Percentiles rank a stretch among this genome's conserved stretches.
Conservation (phyloP, 30 jellyfish, hydroid and myxozoan genomes). For the Rhopilema esculentum region DNA sequence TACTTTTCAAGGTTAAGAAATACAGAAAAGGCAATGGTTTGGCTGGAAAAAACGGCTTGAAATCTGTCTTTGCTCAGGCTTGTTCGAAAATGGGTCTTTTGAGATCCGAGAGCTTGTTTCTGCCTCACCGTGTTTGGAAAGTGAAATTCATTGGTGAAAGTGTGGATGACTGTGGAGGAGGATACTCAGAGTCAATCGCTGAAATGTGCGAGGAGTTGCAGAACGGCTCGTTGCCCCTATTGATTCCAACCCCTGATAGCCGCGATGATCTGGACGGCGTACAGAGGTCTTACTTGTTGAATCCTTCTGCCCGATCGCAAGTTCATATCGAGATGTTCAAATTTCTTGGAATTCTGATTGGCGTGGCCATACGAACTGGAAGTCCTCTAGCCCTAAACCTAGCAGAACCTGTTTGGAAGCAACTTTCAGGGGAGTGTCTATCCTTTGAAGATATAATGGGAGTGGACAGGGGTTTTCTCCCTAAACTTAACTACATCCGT, state of each 20-base stretch:
- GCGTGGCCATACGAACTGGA: conserved; percentile 90
- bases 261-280: conserved; percentile 71
- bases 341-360: conserved; percentile 83
- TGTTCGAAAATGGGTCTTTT: conserved; percentile 70
- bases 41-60: conserved; percentile 78
- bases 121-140: conserved; percentile 94
- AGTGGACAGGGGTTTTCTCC: conserved; percentile 79
- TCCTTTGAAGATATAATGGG: conserved; percentile 80
- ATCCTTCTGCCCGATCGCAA: conserved; percentile 63
- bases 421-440: conserved; percentile 68
- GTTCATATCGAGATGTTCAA: conserved; percentile 71
- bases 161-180: conserved; percentile 98
- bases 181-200: conserved; percentile 91
- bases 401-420: conserved; percentile 96
- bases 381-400: conserved; percentile 81
- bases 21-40: conserved; percentile 70
- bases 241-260: conserved; percentile 87
- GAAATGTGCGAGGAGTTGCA: conserved; percentile 94
- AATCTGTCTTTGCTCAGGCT: conserved; percentile 86
- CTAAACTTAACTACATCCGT: conserved; percentile 58
- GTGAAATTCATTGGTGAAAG: conserved; percentile 92
- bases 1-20: conserved; percentile 74
- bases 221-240: conserved; percentile 81
- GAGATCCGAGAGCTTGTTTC: conserved; percentile 75
- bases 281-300: conserved; percentile 65